Evolutionary conservation across 2,113 vertebrate genomes (phyloP).

Genomic region (Triplophysa rosa): DNA sequence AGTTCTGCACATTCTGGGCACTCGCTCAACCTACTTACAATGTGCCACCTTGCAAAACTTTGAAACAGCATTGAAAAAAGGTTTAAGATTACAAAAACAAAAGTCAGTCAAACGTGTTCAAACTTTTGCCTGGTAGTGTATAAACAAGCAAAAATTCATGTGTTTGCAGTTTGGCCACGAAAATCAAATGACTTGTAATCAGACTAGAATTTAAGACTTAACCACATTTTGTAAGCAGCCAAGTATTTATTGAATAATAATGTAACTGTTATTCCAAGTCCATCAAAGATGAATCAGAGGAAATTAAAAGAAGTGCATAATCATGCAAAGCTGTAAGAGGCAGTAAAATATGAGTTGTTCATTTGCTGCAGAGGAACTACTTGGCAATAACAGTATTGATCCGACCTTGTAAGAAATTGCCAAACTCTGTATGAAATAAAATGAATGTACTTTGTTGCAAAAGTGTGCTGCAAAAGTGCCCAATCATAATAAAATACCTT

Average conservation of each 20-base stretch:
- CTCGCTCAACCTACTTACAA: too few species aligned
- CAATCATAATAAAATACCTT: too few species aligned
- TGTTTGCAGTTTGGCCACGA: not conserved
- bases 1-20: too few species aligned
- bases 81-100: not conserved
- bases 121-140: not conserved
- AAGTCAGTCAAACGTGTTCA: too few species aligned
- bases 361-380: not conserved
- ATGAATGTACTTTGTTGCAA: constrained; percentile 1
- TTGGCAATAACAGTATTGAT: not conserved
- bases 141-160: not conserved
- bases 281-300: not conserved
- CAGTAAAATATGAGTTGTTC: not conserved
- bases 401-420: constrained; percentile 9
- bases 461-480: not conserved
- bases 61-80: too few species aligned
- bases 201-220: not conserved
- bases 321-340: not conserved
- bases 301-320: not conserved
- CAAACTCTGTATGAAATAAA: constrained; percentile 23
- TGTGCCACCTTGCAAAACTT: too few species aligned
- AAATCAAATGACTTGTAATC: not conserved
- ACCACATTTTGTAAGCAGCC: not conserved
- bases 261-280: not conserved
- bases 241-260: not conserved